Evolutionary conservation across 2,888 invertebrate genomes (phyloP).

Genomic region (Sepiola atlantica): DNA sequence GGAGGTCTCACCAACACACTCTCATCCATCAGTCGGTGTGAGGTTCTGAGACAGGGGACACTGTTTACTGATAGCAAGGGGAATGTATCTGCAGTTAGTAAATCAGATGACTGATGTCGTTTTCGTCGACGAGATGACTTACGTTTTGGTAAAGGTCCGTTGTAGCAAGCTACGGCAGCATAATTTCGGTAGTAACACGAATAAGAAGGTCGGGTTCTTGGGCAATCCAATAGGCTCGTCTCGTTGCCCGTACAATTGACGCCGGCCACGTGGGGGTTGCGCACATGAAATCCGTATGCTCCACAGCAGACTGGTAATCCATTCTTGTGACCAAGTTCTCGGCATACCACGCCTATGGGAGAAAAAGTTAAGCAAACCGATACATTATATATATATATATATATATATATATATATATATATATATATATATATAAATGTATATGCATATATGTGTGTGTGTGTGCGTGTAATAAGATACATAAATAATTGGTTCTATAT

Average conservation of each 20-base stretch:
- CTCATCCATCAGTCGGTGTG: too few species aligned
- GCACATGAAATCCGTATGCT: constrained; percentile 59
- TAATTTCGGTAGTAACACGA: constrained; percentile 58
- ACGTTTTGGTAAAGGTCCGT: constrained; percentile 59
- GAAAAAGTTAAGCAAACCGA: neutral
- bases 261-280: constrained; percentile 51
- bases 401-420: constrained; percentile 20
- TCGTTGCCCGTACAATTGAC: constrained; percentile 63
- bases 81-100: too few species aligned
- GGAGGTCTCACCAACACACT: too few species aligned
- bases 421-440: neutral
- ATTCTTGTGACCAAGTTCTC: constrained; percentile 60
- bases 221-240: constrained; percentile 59
- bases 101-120: neutral
- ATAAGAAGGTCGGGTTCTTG: constrained; percentile 51
- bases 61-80: too few species aligned
- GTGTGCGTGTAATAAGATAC: neutral
- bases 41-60: too few species aligned
- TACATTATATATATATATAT: neutral
- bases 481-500: neutral
- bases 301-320: constrained; percentile 64
- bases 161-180: constrained; percentile 65
- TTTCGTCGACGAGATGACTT: neutral
- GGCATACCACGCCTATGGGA: constrained; percentile 61
- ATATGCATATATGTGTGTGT: neutral